phyloP scores from a whole-genome alignment of 2,888 invertebrate genomes.

The Agrochola lota region DNA sequence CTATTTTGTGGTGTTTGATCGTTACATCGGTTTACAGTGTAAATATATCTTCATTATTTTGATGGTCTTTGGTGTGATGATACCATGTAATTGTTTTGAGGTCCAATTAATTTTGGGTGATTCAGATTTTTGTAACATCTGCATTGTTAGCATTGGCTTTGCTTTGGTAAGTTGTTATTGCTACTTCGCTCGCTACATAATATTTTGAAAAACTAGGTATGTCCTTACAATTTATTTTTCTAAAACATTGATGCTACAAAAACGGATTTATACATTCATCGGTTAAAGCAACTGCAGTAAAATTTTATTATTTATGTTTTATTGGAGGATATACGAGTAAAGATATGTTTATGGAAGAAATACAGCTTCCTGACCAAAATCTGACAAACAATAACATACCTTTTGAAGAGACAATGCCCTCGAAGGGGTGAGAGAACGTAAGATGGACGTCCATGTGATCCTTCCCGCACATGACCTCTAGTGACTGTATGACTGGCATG shows the following conservation, averaged over 20 bases:
- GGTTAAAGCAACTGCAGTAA: neutral
- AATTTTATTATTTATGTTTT: neutral
- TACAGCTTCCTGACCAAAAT: slow-evolving; percentile 22
- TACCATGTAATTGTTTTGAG: neutral
- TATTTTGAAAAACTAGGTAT: too few species aligned
- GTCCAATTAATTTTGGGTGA: neutral
- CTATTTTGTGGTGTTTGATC: slow-evolving; percentile 33
- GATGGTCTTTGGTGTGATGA: neutral
- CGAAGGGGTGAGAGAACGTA: slow-evolving; percentile 97
- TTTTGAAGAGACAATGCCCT: slow-evolving; percentile 98
- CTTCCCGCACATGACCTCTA: slow-evolving; percentile 99
- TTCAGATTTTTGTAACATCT: neutral
- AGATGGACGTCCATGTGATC: slow-evolving; percentile 98
- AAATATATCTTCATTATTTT: slow-evolving; percentile 16
- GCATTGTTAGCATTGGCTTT: too few species aligned
- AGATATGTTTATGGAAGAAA: neutral
- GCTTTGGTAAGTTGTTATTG: neutral
- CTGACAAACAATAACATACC: slow-evolving; percentile 81
- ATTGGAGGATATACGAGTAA: neutral
- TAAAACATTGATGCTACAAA: neutral
- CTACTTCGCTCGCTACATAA: neutral
- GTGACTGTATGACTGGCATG: slow-evolving; percentile 96
- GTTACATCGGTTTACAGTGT: slow-evolving; percentile 33
- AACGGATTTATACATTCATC: neutral
- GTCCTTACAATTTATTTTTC: neutral